Conservation (phyloP, 2,888 invertebrate genomes). For the Andrena minutula region DNA sequence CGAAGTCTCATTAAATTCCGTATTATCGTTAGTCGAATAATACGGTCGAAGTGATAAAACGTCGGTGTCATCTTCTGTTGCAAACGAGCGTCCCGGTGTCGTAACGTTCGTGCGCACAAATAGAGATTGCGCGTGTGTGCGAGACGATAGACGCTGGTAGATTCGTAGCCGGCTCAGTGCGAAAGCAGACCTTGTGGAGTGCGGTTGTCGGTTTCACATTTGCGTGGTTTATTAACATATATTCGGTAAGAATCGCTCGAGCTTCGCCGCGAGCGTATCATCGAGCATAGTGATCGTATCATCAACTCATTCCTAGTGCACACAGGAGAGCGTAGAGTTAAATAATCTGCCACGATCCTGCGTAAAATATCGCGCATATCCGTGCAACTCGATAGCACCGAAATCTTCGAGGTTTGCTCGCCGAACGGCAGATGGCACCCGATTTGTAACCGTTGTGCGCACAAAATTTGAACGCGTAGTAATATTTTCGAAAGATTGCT, state of each 20-base stretch:
- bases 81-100: not conserved
- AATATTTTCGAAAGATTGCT: too few species aligned
- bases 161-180: slow-evolving; percentile 38
- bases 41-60: not conserved
- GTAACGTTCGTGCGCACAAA: not conserved
- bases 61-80: not conserved
- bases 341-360: slow-evolving; percentile 6
- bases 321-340: not conserved
- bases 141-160: slow-evolving; percentile 1
- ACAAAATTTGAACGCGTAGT: not conserved
- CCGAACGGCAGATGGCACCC: slow-evolving; percentile 60
- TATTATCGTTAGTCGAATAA: not conserved
- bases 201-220: slow-evolving; percentile 14
- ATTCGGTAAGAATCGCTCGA: slow-evolving; percentile 39
- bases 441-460: not conserved
- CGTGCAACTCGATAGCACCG: slow-evolving; percentile 5
- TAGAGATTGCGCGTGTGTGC: not conserved
- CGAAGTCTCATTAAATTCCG: not conserved
- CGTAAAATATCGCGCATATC: slow-evolving; percentile 5
- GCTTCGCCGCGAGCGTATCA: not conserved
- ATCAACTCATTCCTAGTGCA: not conserved
- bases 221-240: slow-evolving; percentile 1
- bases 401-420: slow-evolving; percentile 19
- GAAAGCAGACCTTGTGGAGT: slow-evolving; percentile 33
- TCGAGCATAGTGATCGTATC: not conserved